phyloP scores from a whole-genome alignment of 2,888 invertebrate species.

The Tholera decimalis region DNA sequence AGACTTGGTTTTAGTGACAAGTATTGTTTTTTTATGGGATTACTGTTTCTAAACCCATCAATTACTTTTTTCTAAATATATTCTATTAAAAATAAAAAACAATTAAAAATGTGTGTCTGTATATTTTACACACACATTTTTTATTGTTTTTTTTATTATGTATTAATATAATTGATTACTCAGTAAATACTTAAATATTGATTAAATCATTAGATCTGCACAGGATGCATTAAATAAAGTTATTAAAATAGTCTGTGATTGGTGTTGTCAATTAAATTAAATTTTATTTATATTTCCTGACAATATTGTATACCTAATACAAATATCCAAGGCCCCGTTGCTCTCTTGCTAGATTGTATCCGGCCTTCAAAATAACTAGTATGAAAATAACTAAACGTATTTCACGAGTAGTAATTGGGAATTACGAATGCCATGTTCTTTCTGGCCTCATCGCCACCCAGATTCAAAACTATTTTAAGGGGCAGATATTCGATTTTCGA shows the following conservation, averaged over 20 bases:
- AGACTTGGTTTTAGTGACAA: no score
- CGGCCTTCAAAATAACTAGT: neutral
- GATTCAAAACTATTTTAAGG: neutral
- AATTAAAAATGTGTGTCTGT: no score
- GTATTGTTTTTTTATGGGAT: no score
- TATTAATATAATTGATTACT: neutral
- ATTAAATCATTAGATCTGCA: neutral
- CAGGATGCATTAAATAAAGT: slow-evolving; percentile 32
- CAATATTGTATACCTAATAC: slow-evolving; percentile 16
- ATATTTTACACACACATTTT: no score
- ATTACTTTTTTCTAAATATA: no score
- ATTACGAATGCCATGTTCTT: neutral
- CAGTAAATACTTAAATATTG: neutral
- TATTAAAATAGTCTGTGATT: slow-evolving; percentile 5
- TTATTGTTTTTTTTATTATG: no score
- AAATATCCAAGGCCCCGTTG: slow-evolving; percentile 25
- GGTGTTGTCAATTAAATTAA: slow-evolving; percentile 17
- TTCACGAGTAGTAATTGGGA: slow-evolving; percentile 25
- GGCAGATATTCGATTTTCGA: neutral
- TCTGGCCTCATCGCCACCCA: neutral
- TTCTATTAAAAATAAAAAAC: no score
- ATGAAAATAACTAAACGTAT: neutral
- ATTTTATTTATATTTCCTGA: slow-evolving; percentile 44
- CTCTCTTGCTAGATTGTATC: slow-evolving; percentile 22
- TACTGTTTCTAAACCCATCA: no score